Evolutionary conservation across 2,113 vertebrate genomes (phyloP), one percentile per base, ranked within the genome.

Genomic region (Apodemus sylvaticus): DNA sequence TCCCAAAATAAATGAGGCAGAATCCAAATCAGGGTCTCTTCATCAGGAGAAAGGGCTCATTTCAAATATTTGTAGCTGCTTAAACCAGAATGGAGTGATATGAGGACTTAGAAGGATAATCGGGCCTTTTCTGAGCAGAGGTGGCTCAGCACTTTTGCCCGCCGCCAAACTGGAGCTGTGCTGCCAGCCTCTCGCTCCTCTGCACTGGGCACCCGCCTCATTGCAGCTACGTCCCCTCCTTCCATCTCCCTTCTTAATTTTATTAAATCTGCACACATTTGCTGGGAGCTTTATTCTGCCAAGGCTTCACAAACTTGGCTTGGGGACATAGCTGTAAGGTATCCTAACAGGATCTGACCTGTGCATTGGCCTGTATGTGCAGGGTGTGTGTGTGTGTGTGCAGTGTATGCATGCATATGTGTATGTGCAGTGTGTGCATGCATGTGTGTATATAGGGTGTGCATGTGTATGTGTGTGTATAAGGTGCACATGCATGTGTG

Each of bases 1-100:
- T 95, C 96, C 58, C 34, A 2, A 90, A 81, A 94, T 81, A 90
- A 96, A 94, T 90, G 68, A 97, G 89, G 85, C 97, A 95, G 94
- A 91, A 93, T 95, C 96, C 86, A 97, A 97, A 97, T 97, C 97
- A 97, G 93, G 81, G 93, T 96, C 95, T 96, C 94, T 97, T 96
- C 97, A 96, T 95, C 94, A 70, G 96, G 92, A 97, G 94, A 96
- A 96, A 97, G 96, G 86, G 91, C 97, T 98, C 97, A 94, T 93
- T 97, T 97, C 96, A 95, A 96, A 96, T 97, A 95, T 97, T 86
- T 94, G 96, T 97, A 96, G 96, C 96, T 92, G 86, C 83, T 60
- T 89, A 90, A 81, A 73, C 96, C 58, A 94, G 96, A 96, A 94
- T 79, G 64, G 53, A 91, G 94, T 2, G 58, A 91, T 93, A 94